Conservation (phyloP, 2,113 vertebrate genomes). For the Istiophorus platypterus region DNA sequence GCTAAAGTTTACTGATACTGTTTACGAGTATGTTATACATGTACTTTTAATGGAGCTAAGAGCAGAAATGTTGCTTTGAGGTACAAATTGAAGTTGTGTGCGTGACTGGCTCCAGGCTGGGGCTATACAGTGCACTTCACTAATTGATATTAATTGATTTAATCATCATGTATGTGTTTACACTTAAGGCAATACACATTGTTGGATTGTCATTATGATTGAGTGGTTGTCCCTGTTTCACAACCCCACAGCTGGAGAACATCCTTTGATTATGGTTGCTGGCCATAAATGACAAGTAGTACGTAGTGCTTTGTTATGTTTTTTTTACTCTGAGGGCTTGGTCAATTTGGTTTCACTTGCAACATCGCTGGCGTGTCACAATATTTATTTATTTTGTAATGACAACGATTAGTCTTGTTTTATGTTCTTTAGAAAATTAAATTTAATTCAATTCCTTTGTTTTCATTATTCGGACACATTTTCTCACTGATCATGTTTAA, state of each 20-base stretch:
- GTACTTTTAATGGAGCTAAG: conserved; percentile 11
- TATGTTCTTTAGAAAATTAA: not conserved
- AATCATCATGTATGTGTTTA: conserved; percentile 65
- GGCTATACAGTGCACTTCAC: conserved; percentile 42
- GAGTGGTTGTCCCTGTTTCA: conserved; percentile 30
- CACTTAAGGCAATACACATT: conserved; percentile 45
- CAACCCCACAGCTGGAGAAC: conserved; percentile 27
- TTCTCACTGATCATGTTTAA: conserved; percentile 9
- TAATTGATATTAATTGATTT: conserved; percentile 79
- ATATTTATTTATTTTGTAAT: not conserved
- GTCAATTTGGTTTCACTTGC: conserved; percentile 17
- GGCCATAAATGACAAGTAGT: conserved; percentile 12
- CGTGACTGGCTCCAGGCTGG: conserved; percentile 31
- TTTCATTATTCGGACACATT: not conserved
- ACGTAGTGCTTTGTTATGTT: conserved; percentile 13
- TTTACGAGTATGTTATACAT: not conserved
- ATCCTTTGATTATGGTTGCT: not conserved
- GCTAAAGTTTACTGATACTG: conserved; percentile 1
- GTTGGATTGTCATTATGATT: conserved; percentile 41
- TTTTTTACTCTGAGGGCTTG: conserved; percentile 23
- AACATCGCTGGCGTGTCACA: too few species aligned
- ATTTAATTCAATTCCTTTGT: not conserved
- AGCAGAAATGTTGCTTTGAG: conserved; percentile 31
- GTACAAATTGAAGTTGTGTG: conserved; percentile 16
- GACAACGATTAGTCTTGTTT: not conserved